Conservation (phyloP, 1,140 invertebrate genomes). For the Goniozus legneri region DNA sequence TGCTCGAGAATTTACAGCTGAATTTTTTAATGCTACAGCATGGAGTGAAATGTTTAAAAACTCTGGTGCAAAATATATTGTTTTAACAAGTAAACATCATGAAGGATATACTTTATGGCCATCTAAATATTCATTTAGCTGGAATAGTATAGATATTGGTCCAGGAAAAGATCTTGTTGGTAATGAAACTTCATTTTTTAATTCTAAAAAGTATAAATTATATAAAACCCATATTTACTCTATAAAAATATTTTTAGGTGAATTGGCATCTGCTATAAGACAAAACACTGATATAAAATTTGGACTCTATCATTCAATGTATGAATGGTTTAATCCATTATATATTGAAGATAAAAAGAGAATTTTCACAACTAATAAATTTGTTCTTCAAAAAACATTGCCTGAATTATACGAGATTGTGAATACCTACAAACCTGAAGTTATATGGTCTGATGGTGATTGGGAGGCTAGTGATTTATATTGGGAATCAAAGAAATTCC, state of each 20-base stretch:
- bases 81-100: constrained; percentile 91
- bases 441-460: constrained; percentile 94
- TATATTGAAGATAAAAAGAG: constrained; percentile 72
- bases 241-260: constrained; percentile 51
- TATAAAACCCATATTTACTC: constrained; percentile 4
- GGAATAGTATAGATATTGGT: constrained; percentile 86
- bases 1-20: constrained; percentile 73
- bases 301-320: constrained; percentile 86
- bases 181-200: constrained; percentile 28
- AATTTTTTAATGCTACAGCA: constrained; percentile 74
- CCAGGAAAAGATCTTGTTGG: constrained; percentile 79
- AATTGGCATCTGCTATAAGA: constrained; percentile 69
- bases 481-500: constrained; percentile 74
- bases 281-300: constrained; percentile 66
- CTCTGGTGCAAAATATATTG: constrained; percentile 82
- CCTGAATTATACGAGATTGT: constrained; percentile 75
- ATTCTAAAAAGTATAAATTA: not conserved
- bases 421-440: constrained; percentile 77
- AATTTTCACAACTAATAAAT: constrained; percentile 65
- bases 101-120: constrained; percentile 91
- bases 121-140: constrained; percentile 80
- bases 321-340: constrained; percentile 89
- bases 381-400: constrained; percentile 66
- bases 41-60: constrained; percentile 74
- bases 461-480: constrained; percentile 80